A percentile compares a stretch with the other conserved stretches of the same genome.
Evolutionary conservation across 1,140 invertebrate species (phyloP).

Genomic region (Lepidurus packardi): DNA sequence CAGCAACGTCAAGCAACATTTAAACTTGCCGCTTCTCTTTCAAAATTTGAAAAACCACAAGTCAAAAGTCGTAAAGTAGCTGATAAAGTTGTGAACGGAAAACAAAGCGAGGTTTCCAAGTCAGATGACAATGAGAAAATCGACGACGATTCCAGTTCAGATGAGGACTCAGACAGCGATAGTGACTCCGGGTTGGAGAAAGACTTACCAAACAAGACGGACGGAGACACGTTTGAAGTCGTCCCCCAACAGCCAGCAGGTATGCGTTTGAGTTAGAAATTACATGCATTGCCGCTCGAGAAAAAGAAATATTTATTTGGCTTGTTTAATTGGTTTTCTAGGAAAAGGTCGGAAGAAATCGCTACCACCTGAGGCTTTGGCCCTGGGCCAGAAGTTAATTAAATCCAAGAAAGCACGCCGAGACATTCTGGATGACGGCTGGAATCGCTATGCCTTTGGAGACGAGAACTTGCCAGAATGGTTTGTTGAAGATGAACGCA

Average conservation of each 20-base stretch:
- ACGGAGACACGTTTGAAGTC: slow-evolving; percentile 58
- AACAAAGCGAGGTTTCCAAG: slow-evolving; percentile 39
- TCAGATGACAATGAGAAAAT: slow-evolving; percentile 57
- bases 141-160: slow-evolving; percentile 45
- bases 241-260: slow-evolving; percentile 47
- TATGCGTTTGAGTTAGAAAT: neutral
- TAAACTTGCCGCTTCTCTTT: slow-evolving; percentile 30
- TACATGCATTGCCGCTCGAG: slow-evolving; percentile 28
- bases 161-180: slow-evolving; percentile 35
- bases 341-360: slow-evolving; percentile 53
- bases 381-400: slow-evolving; percentile 75
- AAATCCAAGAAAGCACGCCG: slow-evolving; percentile 77
- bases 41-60: slow-evolving; percentile 20
- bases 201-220: slow-evolving; percentile 37
- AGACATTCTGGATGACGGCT: slow-evolving; percentile 78
- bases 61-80: slow-evolving; percentile 36
- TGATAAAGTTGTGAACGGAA: slow-evolving; percentile 35
- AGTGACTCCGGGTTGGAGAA: slow-evolving; percentile 35
- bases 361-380: slow-evolving; percentile 79
- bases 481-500: slow-evolving; percentile 91
- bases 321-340: slow-evolving; percentile 38
- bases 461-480: slow-evolving; percentile 89
- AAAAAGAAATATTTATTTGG: slow-evolving; percentile 44
- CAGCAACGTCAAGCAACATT: slow-evolving; percentile 38
- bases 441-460: slow-evolving; percentile 84